Conservation (phyloP, 1,140 invertebrate genomes). For the Trypoxylus dichotomus region DNA sequence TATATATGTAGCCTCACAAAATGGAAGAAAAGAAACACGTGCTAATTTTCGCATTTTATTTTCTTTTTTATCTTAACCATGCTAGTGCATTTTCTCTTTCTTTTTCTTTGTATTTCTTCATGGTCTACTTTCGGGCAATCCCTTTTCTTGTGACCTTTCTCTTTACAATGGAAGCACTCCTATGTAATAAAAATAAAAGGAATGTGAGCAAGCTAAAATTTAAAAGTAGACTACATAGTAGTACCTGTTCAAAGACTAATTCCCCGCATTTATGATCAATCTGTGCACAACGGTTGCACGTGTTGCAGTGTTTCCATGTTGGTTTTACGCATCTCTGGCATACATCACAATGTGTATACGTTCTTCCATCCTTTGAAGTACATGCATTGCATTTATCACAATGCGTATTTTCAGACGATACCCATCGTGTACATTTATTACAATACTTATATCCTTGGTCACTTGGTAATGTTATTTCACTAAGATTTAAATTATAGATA, state of each 20-base stretch:
- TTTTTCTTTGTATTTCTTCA: slow-evolving; percentile 35
- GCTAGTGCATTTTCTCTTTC: slow-evolving; percentile 31
- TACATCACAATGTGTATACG: slow-evolving; percentile 73
- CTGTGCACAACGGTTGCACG: slow-evolving; percentile 68
- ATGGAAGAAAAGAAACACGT: background rate
- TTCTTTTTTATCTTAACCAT: background rate
- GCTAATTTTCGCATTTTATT: background rate
- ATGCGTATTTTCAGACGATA: slow-evolving; percentile 72
- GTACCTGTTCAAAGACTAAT: slow-evolving; percentile 52
- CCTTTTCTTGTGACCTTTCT: slow-evolving; percentile 46
- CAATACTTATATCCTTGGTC: slow-evolving; percentile 76
- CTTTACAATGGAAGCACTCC: slow-evolving; percentile 47
- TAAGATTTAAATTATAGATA: slow-evolving; percentile 43
- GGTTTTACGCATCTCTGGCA: slow-evolving; percentile 84
- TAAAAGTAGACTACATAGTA: slow-evolving; percentile 4
- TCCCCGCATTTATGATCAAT: slow-evolving; percentile 63
- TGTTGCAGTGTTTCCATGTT: slow-evolving; percentile 76
- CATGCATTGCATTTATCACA: slow-evolving; percentile 73
- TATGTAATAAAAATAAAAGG: slow-evolving; percentile 36
- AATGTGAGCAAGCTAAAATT: background rate
- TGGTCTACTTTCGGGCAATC: slow-evolving; percentile 43
- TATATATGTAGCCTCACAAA: too few species aligned
- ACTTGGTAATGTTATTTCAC: slow-evolving; percentile 62
- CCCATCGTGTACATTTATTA: slow-evolving; percentile 69
- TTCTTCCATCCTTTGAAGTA: slow-evolving; percentile 79